Evolutionary conservation across 2,797 vertebrate genomes (phyloP).

Genomic region (Malurus splendens): DNA sequence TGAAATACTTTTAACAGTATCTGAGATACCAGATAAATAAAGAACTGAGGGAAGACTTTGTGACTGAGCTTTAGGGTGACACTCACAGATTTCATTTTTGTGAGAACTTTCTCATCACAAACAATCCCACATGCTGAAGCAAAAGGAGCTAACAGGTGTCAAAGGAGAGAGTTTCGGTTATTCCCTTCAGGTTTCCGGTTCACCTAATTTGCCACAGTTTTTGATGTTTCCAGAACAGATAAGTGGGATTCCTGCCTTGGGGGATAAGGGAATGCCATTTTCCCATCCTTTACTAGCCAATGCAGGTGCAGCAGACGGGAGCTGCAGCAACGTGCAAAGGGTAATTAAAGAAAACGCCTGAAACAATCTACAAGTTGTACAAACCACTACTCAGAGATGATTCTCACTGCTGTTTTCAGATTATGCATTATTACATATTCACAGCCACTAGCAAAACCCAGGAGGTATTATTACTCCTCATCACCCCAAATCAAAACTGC

Average conservation of each 20-base stretch:
- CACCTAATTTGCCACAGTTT: background rate
- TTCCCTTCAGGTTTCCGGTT: slow-evolving; percentile 28
- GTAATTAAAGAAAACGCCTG: slow-evolving; percentile 46
- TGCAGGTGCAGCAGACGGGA: slow-evolving; percentile 58
- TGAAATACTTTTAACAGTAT: background rate
- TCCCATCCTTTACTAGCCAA: slow-evolving; percentile 51
- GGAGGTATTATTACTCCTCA: background rate
- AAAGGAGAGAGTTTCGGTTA: slow-evolving; percentile 18
- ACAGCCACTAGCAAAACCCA: slow-evolving; percentile 11
- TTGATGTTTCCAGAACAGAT: slow-evolving; percentile 20
- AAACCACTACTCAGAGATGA: background rate
- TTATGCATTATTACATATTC: slow-evolving; percentile 21
- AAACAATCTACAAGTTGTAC: slow-evolving; percentile 8
- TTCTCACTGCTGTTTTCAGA: slow-evolving; percentile 49
- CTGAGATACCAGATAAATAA: background rate
- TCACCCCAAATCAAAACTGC: background rate
- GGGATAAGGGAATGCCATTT: slow-evolving; percentile 54
- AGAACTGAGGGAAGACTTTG: background rate
- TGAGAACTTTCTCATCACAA: background rate
- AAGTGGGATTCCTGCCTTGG: slow-evolving; percentile 55
- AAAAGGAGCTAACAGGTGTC: background rate
- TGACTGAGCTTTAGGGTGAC: background rate
- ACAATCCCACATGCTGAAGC: background rate
- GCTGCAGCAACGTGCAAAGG: slow-evolving; percentile 57
- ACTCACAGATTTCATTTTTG: background rate